Base-by-base conservation (phyloP, 37 sponge, comb jelly and placozoan genomes). In the Tethya wilhelma region DNA sequence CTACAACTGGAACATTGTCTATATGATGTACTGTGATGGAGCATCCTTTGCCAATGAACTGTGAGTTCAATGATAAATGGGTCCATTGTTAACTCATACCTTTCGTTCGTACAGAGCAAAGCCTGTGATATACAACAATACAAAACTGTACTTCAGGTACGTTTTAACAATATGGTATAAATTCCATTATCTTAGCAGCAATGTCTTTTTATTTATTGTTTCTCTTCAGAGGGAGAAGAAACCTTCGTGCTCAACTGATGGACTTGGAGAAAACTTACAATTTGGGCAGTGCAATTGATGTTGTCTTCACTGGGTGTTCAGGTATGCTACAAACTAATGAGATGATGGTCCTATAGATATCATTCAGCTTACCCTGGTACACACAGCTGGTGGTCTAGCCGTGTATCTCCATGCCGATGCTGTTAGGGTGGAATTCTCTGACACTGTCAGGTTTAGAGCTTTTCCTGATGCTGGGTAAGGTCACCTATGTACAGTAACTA, bases 271-370 rank as follows among this genome's bases (percentile, higher is more conserved):
- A 79, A 53, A 78, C 79, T 20, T 59, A 77, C n/a, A 80, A 84
- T 37, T 38, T 93, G 86, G 68, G 68, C 25, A 69, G 22, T 58
- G 91, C 95, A 0, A 67, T 64, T 38, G 85, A 85, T 33, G 84
- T 94, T 0, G 84, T 94, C 40, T 68, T 94, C 14, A 94, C 95
- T 40, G 95, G 95, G 26, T 94, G 95, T 60, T 94, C 95, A 38
- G 93, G 93, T 93, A 44, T 49, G 62, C 19, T 2, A 4, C 23
- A 38, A 39, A 43, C 4, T 17, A 69, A 2, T 12, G 23, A 23
- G 62, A 2, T 60, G 25, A n/a, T 23, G 19, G 28, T 39, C 28
- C 66, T 41, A 20, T 1, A 36, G 7, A 23, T 59, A 17, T 49
- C 17, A 49, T 19, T 49, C 11, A 17, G 55, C 11, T 17, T 49